Conservation (phyloP, 2,797 vertebrate genomes). For the Sebastes glaucus region DNA sequence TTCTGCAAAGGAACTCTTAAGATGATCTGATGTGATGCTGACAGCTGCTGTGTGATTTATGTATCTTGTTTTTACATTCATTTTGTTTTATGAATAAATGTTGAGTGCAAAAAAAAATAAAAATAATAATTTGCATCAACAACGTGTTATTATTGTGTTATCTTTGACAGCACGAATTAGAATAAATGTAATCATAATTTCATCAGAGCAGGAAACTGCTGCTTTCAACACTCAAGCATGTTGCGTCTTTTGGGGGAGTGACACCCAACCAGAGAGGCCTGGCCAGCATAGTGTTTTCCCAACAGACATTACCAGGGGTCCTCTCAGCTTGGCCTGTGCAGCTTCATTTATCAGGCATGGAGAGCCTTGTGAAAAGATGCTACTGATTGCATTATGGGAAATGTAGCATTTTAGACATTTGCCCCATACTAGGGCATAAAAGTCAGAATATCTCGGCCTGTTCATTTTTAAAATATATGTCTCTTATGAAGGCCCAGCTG, state of each 20-base stretch:
- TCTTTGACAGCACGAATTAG: no score
- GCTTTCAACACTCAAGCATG: neutral
- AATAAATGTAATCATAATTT: neutral
- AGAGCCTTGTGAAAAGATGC: neutral
- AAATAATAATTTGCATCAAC: no score
- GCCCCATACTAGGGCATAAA: neutral
- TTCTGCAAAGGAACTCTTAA: no score
- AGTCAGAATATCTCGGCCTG: neutral
- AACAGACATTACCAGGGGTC: neutral
- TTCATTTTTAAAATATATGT: neutral
- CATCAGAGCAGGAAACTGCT: neutral
- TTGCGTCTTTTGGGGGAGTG: neutral
- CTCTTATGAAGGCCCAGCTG: neutral
- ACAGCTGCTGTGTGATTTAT: no score
- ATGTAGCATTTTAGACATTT: neutral
- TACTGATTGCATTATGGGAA: neutral
- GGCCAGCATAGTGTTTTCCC: neutral
- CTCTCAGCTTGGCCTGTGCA: neutral
- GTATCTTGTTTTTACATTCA: no score
- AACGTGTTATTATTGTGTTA: no score
- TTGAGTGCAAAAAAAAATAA: no score
- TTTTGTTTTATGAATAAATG: no score
- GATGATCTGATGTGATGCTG: no score
- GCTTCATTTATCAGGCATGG: neutral
- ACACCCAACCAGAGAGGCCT: neutral